Evolutionary conservation across 2,113 vertebrate species (phyloP).

Genomic region (Todiramphus chloris): DNA sequence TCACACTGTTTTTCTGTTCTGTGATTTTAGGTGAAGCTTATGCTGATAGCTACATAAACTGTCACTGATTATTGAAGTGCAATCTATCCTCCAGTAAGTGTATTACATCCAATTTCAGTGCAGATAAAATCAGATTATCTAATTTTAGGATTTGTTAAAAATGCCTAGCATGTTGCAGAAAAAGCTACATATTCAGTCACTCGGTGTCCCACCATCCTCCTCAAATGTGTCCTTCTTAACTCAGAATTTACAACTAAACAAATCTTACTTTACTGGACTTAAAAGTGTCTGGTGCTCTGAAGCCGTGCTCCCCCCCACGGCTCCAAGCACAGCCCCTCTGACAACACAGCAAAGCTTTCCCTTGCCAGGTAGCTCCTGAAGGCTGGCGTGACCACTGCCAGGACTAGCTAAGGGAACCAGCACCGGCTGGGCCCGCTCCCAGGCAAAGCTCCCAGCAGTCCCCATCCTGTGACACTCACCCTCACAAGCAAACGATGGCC

Average conservation of each 20-base stretch:
- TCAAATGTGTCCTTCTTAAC: not conserved
- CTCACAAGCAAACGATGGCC: not conserved
- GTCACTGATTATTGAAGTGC: not conserved
- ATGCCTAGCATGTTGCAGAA: rapidly evolving
- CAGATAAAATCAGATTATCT: not conserved
- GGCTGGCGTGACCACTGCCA: not conserved
- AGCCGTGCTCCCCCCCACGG: too few species aligned
- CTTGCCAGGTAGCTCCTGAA: not conserved
- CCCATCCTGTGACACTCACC: not conserved
- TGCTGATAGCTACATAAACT: not conserved
- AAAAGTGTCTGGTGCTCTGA: too few species aligned
- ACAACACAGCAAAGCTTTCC: not conserved
- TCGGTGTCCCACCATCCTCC: not conserved
- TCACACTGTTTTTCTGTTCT: not conserved
- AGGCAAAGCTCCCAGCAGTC: not conserved
- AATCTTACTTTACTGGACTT: too few species aligned
- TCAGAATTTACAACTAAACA: not conserved
- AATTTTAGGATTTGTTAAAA: rapidly evolving
- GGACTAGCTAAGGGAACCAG: too few species aligned
- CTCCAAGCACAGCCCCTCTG: too few species aligned
- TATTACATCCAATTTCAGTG: rapidly evolving
- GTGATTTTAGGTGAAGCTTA: not conserved
- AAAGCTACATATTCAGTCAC: not conserved
- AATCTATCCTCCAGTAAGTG: not conserved
- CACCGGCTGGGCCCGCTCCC: too few species aligned